A percentile compares a stretch with the other conserved stretches of the same genome.
phyloP scores from a whole-genome alignment of 2,797 vertebrate species.

The Hippopotamyrus pictus region DNA sequence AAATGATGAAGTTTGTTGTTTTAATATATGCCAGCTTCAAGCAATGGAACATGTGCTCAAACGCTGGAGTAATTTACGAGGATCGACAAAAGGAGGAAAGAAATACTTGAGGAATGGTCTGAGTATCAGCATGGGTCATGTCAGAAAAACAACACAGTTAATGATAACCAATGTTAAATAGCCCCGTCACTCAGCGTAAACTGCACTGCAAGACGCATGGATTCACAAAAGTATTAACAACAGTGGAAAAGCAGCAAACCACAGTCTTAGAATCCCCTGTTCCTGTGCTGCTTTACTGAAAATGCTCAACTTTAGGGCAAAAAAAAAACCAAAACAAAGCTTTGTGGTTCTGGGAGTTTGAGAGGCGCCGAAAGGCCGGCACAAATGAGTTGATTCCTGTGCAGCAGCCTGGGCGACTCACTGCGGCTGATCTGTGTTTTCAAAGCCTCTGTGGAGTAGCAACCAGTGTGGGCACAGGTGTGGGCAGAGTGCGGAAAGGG shows the following conservation, averaged over 20 bases:
- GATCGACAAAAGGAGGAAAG: not conserved
- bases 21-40: not conserved
- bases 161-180: not conserved
- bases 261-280: not conserved
- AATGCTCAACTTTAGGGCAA: not conserved
- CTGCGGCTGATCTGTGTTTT: not conserved
- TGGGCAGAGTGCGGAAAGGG: not conserved
- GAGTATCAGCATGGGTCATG: not conserved
- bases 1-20: not conserved
- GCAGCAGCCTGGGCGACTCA: not conserved
- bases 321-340: not conserved
- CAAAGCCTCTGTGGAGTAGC: not conserved
- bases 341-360: not conserved
- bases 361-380: not conserved
- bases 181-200: not conserved
- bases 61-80: not conserved
- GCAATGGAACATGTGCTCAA: not conserved
- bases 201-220: not conserved
- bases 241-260: not conserved
- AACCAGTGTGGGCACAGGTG: slow-evolving; percentile 20
- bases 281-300: not conserved
- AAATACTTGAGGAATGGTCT: not conserved
- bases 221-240: not conserved
- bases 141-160: not conserved
- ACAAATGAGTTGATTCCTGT: slow-evolving; percentile 11